A percentile compares a stretch with the other conserved stretches of the same genome.
phyloP scores from a whole-genome alignment of 2,113 vertebrate genomes.

The Ptilorrhoa leucosticta region DNA sequence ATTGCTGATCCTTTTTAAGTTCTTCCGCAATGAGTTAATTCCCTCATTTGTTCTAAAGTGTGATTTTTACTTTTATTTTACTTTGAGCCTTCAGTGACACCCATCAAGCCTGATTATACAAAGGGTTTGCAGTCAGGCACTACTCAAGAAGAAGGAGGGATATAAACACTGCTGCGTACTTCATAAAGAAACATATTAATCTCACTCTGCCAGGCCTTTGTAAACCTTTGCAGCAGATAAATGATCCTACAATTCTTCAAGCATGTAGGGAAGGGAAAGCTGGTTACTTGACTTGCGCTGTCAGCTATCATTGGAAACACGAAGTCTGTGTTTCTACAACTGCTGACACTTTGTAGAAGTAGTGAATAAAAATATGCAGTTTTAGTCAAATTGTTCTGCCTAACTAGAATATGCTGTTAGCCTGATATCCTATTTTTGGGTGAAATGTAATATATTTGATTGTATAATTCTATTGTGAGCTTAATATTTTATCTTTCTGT shows the following conservation, averaged over 20 bases:
- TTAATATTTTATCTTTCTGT: neutral
- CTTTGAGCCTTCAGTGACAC: neutral
- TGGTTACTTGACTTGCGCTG: conserved; percentile 20
- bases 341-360: conserved; percentile 31
- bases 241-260: conserved; percentile 15
- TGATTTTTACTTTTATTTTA: neutral
- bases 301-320: conserved; percentile 30
- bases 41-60: neutral
- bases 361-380: neutral
- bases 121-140: neutral
- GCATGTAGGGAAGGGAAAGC: neutral
- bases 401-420: neutral
- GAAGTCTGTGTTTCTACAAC: conserved; percentile 6
- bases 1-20: neutral
- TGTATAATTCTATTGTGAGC: neutral
- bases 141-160: neutral
- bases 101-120: neutral
- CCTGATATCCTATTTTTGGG: neutral
- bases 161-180: neutral
- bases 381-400: neutral
- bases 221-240: conserved; percentile 19
- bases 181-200: conserved; percentile 30
- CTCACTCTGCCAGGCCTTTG: conserved; percentile 30
- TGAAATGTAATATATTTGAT: neutral
- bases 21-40: neutral